Base-by-base conservation (phyloP, 1,140 invertebrate genomes). In the Drosophila lini region DNA sequence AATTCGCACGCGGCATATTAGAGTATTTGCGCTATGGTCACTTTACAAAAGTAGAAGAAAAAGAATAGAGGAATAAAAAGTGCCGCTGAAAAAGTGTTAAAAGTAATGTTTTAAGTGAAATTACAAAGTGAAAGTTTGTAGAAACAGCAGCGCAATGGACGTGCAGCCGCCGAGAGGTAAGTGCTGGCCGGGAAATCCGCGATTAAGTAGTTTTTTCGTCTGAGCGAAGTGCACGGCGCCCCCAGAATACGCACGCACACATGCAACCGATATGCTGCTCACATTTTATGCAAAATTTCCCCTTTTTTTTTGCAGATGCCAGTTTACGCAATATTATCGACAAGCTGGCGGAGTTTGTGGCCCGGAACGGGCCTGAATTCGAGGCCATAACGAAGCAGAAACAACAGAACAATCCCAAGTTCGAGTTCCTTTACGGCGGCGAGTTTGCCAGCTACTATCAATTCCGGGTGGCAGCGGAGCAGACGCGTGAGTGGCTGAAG, bases 341-440 rank as follows among this genome's bases (percentile, higher is more conserved):
- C 93, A 99, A 99, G 94, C 93, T 99, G 80, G 98, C 98, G 3
- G 97, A 98, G 92, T 99, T 99, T 95, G 98, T 99, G 59, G 98
- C 98, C 70, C 94, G 98, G 92, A 99, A 99, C 96, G 98, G 98
- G 19, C 98, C 97, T 3, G 98, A 99, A 92, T 99, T 99, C 94
- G 98, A 99, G 94, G 95, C 97, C 91, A 99, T 99, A 96, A 99
- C 98, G 48, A 99, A 99, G 94, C 97, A 97, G 86, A 99, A 99
- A 93, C 98, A 99, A 93, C 97, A 98, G 93, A 97, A 98, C 88
- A 99, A 99, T 93, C 97, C 98, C 13, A 98, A 98, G 92, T 99
- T 99, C 94, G 95, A 96, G 76, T 99, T 99, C 93, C 94, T 99
- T 38, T 99, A 98, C 94, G 98, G 98, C 77, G 98, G 98, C 50